phyloP scores from a whole-genome alignment of 2,797 vertebrate species.

The Delichon dasypus region DNA sequence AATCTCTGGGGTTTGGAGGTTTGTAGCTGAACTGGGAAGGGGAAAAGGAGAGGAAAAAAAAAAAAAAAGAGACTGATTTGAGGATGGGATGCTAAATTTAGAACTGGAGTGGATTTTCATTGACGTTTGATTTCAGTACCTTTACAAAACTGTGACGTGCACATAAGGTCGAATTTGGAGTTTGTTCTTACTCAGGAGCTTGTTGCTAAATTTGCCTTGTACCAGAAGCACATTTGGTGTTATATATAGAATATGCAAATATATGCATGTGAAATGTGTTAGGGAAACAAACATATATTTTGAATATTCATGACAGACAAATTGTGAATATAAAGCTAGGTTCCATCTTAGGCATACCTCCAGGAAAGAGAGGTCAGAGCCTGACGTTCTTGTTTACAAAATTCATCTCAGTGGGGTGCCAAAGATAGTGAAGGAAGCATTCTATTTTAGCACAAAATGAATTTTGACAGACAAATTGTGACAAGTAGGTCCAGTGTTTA shows the following conservation, averaged over 20 bases:
- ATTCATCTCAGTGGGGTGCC: background rate
- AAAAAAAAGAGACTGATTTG: background rate
- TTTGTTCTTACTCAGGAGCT: background rate
- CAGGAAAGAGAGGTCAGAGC: background rate
- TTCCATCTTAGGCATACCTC: background rate
- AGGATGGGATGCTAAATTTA: background rate
- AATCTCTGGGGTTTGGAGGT: background rate
- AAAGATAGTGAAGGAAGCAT: background rate
- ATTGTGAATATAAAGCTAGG: background rate
- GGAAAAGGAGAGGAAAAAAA: background rate
- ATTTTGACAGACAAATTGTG: background rate
- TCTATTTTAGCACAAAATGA: background rate
- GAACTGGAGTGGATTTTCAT: background rate
- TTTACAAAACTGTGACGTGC: background rate
- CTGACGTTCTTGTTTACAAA: background rate
- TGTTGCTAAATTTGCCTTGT: background rate
- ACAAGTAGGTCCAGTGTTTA: background rate
- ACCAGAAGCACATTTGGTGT: background rate
- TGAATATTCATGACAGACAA: background rate
- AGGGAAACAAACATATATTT: background rate
- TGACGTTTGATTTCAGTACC: background rate
- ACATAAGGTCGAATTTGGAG: background rate
- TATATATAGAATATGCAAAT: conserved; percentile 15
- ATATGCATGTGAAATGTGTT: background rate
- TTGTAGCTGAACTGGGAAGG: background rate